Base-by-base conservation (phyloP, 2,888 invertebrate genomes). In the Dichetophora obliterata region DNA sequence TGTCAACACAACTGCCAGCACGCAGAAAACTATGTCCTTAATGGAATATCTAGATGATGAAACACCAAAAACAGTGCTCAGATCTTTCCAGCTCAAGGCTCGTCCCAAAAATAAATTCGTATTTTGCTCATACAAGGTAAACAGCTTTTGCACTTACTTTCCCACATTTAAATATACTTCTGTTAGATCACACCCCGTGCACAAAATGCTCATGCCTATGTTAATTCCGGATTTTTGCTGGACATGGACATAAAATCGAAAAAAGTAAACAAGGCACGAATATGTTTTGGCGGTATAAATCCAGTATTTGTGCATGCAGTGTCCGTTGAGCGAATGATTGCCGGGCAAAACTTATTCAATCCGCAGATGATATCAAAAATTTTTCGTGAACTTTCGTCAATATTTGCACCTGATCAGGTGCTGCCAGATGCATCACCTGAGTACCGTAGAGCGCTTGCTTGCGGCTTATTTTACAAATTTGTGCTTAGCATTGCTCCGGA, bases 381-480 rank as follows among this genome's bases (percentile, higher is more conserved):
- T 0, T 83, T 95, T 31, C 85, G 84, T 0, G 88, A 88, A 9
- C 86, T 95, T 72, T 84, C 90, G 2, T 83, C 88, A 0, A 95
- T 96, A 86, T 78, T 96, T 0, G 85, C 90, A 1, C 93, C 95
- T 0, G 92, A 93, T 76, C 90, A 91, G 16, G 87, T 91, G 19
- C 90, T 92, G 0, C 93, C 94, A 0, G 94, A 95, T 83, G 92
- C 94, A 0, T 91, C 92, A 0, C 92, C 94, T 0, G 90, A 90
- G 52, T 96, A 93, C 83, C 91, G 95, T 34, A 93, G 92, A 83
- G 90, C 90, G 14, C 89, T 97, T 9, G 94, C 96, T 0, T 90
- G 94, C 75, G 91, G 93, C 5, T 89, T 97, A 19, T 93, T 96
- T 85, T 97, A 96, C 87, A 96, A 96, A 91, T 92, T 90, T 75